These are phyloP conservation scores for Suncus etruscus DNA, from an alignment of 2,113 vertebrate species.

Conservation along the genomic window DNA sequence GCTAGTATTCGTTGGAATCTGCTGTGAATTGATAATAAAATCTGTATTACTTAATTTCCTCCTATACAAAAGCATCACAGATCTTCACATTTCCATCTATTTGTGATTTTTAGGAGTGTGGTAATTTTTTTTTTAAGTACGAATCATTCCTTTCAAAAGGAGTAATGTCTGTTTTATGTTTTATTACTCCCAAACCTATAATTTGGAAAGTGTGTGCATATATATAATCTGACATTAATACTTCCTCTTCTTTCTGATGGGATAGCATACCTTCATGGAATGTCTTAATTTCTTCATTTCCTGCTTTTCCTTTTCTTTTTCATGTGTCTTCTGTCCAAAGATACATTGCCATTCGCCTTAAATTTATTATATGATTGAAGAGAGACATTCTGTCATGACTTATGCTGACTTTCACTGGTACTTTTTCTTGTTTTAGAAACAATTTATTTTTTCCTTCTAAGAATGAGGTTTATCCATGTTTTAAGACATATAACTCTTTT, in stretches of 20 bases:
- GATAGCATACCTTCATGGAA: slow-evolving; percentile 70
- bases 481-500: not conserved
- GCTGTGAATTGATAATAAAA: not conserved
- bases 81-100: not conserved
- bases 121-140: not conserved
- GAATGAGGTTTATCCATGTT: slow-evolving; percentile 55
- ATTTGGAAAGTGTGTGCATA: slow-evolving; percentile 77
- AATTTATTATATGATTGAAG: slow-evolving; percentile 81
- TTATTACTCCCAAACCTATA: slow-evolving; percentile 79
- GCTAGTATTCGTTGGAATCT: not conserved
- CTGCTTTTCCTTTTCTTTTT: slow-evolving; percentile 73
- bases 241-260: slow-evolving; percentile 75
- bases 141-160: slow-evolving; percentile 60
- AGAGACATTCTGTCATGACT: not conserved
- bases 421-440: slow-evolving; percentile 62
- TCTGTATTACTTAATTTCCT: not conserved
- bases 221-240: slow-evolving; percentile 67
- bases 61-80: not conserved
- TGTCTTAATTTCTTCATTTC: slow-evolving; percentile 81
- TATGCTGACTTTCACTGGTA: not conserved
- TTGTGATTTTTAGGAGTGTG: not conserved
- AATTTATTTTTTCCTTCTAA: slow-evolving; percentile 61
- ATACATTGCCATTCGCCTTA: slow-evolving; percentile 76
- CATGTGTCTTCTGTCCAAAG: slow-evolving; percentile 7
- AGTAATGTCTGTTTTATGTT: slow-evolving; percentile 77